Conservation (phyloP, 2,888 invertebrate genomes). For the Callyntrura sp. region DNA sequence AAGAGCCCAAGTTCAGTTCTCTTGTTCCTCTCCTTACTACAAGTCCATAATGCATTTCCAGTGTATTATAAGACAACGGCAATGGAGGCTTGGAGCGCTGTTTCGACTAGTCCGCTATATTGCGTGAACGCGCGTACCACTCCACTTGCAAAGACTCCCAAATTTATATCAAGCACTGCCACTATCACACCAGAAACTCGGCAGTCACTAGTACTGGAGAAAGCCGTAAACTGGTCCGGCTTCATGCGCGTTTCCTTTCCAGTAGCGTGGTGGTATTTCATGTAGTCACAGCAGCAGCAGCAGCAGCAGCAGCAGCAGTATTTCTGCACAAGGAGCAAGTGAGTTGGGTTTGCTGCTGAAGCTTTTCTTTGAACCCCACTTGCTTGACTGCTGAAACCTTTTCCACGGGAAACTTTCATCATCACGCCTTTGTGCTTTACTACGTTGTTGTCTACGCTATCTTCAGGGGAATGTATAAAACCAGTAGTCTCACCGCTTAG, state of each 20-base stretch:
- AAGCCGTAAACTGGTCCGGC: conserved; percentile 67
- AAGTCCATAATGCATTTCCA: conserved; percentile 60
- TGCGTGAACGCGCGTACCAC: neutral
- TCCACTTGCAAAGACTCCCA: conserved; percentile 1
- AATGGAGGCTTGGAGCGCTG: conserved; percentile 20
- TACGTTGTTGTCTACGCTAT: neutral
- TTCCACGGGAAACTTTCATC: neutral
- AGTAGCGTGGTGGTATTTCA: conserved; percentile 15
- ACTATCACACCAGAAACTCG: neutral
- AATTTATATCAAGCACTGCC: neutral
- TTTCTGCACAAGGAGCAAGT: neutral
- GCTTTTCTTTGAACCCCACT: neutral
- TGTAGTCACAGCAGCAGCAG: neutral
- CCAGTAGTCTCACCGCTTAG: neutral
- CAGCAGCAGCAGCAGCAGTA: neutral
- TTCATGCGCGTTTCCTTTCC: conserved; percentile 72
- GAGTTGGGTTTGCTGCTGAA: neutral
- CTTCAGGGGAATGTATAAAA: conserved; percentile 16
- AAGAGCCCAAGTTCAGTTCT: neutral
- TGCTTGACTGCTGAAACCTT: neutral
- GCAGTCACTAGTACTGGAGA: neutral
- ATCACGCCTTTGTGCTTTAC: neutral
- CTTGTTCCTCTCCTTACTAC: conserved; percentile 3
- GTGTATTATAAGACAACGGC: conserved; percentile 59
- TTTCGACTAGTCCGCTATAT: conserved; percentile 18